These are phyloP conservation scores for Zosterops lateralis DNA, from an alignment of 2,113 vertebrate genomes.

Conservation along the genomic window DNA sequence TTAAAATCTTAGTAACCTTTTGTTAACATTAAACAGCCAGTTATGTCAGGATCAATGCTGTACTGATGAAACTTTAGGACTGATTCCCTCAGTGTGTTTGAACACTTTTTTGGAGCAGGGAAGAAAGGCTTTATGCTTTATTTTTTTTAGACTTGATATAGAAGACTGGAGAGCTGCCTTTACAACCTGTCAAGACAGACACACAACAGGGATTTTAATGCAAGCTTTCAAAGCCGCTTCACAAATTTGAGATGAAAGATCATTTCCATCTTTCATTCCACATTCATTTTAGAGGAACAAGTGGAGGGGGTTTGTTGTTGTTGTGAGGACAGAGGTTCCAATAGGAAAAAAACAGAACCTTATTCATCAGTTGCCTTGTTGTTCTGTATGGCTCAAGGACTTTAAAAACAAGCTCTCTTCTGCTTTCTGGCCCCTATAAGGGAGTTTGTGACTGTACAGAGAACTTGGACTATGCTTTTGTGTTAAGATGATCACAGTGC, in stretches of 20 bases:
- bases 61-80: neutral
- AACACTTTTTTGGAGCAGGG: neutral
- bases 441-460: neutral
- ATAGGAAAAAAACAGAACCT: neutral
- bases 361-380: neutral
- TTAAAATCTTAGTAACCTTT: neutral
- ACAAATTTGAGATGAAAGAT: neutral
- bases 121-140: neutral
- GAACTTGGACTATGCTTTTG: neutral
- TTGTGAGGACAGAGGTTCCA: neutral
- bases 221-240: neutral
- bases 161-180: neutral
- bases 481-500: neutral
- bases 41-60: neutral
- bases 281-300: neutral
- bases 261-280: neutral
- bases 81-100: neutral
- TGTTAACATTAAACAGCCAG: neutral
- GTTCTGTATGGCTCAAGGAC: neutral
- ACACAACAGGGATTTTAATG: neutral
- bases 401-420: neutral
- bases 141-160: neutral
- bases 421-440: neutral
- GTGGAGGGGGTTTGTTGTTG: neutral
- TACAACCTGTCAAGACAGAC: neutral